Conservation (phyloP, 2,888 invertebrate species). For the Drosophila setosimentum region DNA sequence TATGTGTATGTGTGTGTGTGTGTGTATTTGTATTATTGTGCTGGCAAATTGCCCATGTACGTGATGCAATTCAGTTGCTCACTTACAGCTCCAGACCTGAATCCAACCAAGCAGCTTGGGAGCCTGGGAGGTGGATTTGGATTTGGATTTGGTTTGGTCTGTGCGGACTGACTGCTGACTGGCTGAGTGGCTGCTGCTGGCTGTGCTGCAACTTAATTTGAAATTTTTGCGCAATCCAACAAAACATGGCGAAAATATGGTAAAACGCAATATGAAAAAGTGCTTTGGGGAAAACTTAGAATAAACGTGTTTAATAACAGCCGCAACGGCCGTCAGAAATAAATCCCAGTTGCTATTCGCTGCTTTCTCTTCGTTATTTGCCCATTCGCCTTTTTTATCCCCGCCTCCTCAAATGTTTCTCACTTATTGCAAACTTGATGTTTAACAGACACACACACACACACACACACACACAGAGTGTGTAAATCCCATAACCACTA, state of each 20-base stretch:
- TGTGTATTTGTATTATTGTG: conserved; percentile 71
- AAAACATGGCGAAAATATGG: conserved; percentile 76
- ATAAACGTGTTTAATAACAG: conserved; percentile 79
- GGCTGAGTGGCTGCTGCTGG: conserved; percentile 11
- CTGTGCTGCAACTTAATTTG: conserved; percentile 81
- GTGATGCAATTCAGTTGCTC: conserved; percentile 82
- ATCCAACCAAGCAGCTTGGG: conserved; percentile 10
- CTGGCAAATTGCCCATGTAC: conserved; percentile 83
- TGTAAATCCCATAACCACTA: background rate
- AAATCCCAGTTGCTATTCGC: conserved; percentile 4
- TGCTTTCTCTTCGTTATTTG: conserved; percentile 27
- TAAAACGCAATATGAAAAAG: conserved; percentile 78
- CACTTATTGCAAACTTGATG: conserved; percentile 52
- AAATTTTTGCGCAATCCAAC: conserved; percentile 82
- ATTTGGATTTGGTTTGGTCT: background rate
- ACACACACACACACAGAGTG: background rate
- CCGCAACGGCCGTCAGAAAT: conserved; percentile 37
- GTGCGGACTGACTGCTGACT: conserved; percentile 1
- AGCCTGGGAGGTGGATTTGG: background rate
- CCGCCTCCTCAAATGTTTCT: conserved; percentile 23
- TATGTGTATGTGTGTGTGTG: background rate
- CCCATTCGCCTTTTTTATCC: conserved; percentile 29
- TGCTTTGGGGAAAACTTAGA: conserved; percentile 78
- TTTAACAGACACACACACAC: conserved; percentile 14
- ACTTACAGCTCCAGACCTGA: conserved; percentile 62